Percentiles rank a stretch among this genome's conserved stretches.
Evolutionary conservation across 2,797 vertebrate species (phyloP).

Genomic region (Chelon labrosus): DNA sequence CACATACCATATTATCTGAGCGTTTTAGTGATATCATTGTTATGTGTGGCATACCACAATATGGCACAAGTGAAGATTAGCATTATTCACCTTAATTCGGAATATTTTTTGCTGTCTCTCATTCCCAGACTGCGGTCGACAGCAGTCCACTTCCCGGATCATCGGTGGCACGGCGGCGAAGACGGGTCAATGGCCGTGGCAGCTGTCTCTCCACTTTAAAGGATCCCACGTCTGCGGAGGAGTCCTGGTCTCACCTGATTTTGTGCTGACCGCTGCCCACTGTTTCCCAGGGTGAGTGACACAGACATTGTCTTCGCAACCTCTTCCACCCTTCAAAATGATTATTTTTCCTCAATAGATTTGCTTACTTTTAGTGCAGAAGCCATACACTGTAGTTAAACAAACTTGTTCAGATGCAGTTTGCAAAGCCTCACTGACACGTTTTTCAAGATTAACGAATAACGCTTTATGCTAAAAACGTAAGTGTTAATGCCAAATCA

Average conservation of each 20-base stretch:
- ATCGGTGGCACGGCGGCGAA: conserved; percentile 87
- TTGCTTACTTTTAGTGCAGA: background rate
- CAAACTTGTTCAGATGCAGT: background rate
- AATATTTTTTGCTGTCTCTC: background rate
- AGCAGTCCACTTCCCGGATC: conserved; percentile 84
- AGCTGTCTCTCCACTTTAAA: conserved; percentile 87
- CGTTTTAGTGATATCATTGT: too few species aligned
- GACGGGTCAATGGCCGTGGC: conserved; percentile 91
- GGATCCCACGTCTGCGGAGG: conserved; percentile 87
- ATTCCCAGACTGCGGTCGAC: conserved; percentile 88
- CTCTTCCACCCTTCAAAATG: background rate
- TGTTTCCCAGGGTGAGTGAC: conserved; percentile 90
- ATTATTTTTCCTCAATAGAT: background rate
- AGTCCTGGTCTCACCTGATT: conserved; percentile 87
- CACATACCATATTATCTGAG: too few species aligned
- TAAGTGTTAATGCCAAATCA: background rate
- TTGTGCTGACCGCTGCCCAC: conserved; percentile 92
- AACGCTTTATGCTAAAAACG: background rate
- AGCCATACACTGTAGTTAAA: background rate
- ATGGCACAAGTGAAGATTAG: background rate
- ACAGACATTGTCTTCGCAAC: background rate
- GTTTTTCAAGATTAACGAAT: background rate
- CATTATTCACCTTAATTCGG: background rate
- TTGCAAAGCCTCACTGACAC: background rate
- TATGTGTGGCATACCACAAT: too few species aligned